These are phyloP conservation scores for Anastrepha obliqua DNA, from an alignment of 1,140 invertebrate genomes.

Conservation along the genomic window DNA sequence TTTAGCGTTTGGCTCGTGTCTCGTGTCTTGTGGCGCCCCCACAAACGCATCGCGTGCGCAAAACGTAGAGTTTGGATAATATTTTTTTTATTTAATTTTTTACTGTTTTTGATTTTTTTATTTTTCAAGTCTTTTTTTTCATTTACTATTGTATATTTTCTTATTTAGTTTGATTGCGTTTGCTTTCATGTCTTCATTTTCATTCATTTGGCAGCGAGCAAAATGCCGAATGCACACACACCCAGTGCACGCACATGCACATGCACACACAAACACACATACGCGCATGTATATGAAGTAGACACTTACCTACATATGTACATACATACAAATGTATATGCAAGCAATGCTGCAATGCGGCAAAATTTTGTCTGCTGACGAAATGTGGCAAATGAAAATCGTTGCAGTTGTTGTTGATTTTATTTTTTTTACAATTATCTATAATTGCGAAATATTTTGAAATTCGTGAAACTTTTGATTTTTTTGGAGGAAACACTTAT, in stretches of 20 bases:
- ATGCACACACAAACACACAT: not conserved
- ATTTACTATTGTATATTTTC: not conserved
- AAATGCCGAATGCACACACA: not conserved
- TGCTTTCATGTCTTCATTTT: conserved; percentile 41
- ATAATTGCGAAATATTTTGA: not conserved
- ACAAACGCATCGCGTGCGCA: conserved; percentile 34
- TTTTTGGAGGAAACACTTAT: too few relatives aligned
- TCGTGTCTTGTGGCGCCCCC: not conserved
- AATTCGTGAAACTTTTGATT: not conserved
- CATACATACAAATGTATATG: not conserved
- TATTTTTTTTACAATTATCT: not conserved
- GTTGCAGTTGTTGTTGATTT: not conserved
- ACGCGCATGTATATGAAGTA: not conserved
- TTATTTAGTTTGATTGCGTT: not conserved
- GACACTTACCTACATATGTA: not conserved
- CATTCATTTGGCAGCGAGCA: conserved; percentile 31
- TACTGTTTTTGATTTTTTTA: not conserved
- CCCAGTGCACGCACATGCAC: not conserved
- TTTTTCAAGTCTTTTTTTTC: not conserved
- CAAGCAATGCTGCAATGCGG: conserved; percentile 32
- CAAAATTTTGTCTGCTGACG: conserved; percentile 26
- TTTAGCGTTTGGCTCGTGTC: not conserved
- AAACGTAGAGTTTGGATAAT: not conserved
- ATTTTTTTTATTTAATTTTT: not conserved
- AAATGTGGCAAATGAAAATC: conserved; percentile 4